phyloP scores from a whole-genome alignment of 1,140 invertebrate species.

The Condylostylus longicornis region DNA sequence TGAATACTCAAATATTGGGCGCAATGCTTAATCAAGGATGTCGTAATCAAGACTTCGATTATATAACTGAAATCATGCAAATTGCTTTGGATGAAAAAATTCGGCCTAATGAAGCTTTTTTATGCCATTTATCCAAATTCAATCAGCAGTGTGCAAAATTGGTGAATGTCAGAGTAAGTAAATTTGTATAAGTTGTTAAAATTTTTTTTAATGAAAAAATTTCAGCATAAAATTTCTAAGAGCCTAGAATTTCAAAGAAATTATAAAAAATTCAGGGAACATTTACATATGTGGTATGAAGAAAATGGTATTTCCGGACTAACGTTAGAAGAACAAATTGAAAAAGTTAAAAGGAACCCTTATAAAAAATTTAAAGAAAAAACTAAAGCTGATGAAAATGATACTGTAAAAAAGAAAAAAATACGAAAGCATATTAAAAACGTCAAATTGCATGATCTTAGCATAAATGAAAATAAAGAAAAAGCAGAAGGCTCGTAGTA shows the following conservation, averaged over 20 bases:
- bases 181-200: neutral
- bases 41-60: constrained; percentile 40
- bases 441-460: neutral
- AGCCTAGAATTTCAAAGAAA: constrained; percentile 23
- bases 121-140: constrained; percentile 40
- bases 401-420: constrained; percentile 20
- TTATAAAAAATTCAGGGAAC: constrained; percentile 35
- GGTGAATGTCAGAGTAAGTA: constrained; percentile 34
- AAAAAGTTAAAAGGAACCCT: constrained; percentile 34
- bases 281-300: constrained; percentile 37
- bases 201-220: neutral
- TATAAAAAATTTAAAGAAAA: constrained; percentile 39
- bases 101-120: constrained; percentile 39
- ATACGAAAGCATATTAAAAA: constrained; percentile 29
- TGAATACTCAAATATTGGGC: constrained; percentile 57
- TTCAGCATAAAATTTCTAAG: constrained; percentile 22
- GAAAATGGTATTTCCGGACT: constrained; percentile 34
- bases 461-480: neutral
- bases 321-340: constrained; percentile 32
- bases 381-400: constrained; percentile 16
- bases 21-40: constrained; percentile 49
- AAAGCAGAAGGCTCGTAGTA: no score
- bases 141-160: constrained; percentile 31
- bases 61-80: constrained; percentile 51
- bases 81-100: constrained; percentile 42